Conservation (phyloP, 2,888 invertebrate genomes). For the Leptopilina syphax region DNA sequence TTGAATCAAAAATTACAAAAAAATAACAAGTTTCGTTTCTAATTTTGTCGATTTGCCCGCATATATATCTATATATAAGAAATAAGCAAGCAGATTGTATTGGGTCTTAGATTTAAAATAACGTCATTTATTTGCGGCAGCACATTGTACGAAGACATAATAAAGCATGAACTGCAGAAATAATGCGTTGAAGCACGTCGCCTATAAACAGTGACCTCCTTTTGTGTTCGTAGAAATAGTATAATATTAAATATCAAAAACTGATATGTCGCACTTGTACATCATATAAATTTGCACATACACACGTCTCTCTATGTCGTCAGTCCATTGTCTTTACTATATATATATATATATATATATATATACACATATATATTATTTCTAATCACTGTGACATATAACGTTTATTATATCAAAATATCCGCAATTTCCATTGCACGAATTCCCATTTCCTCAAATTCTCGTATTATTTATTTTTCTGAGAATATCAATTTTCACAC, state of each 20-base stretch:
- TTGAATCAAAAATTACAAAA: too few relatives aligned
- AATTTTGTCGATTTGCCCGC: too few relatives aligned
- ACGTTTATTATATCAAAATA: too few relatives aligned
- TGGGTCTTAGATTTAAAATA: conserved; percentile 22
- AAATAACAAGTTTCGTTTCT: too few relatives aligned
- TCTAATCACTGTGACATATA: neutral
- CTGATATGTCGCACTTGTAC: conserved; percentile 40
- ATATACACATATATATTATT: neutral
- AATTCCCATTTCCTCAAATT: neutral
- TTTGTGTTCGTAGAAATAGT: conserved; percentile 58
- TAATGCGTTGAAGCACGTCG: conserved; percentile 66
- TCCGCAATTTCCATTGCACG: conserved; percentile 1
- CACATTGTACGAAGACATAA: conserved; percentile 69
- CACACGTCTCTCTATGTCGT: conserved; percentile 14
- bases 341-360: neutral
- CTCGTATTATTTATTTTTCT: neutral
- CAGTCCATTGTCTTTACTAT: conserved; percentile 14
- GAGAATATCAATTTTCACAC: neutral
- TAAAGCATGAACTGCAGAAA: conserved; percentile 71
- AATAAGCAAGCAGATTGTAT: conserved; percentile 34
- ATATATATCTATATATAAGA: too few relatives aligned
- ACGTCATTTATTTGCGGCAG: conserved; percentile 41
- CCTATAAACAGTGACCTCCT: conserved; percentile 64
- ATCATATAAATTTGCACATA: conserved; percentile 24
- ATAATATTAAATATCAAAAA: conserved; percentile 23